These are phyloP conservation scores for Anthopleura xanthogrammica DNA, from an alignment of 92 coral and sea anemone species.

Conservation along the genomic window DNA sequence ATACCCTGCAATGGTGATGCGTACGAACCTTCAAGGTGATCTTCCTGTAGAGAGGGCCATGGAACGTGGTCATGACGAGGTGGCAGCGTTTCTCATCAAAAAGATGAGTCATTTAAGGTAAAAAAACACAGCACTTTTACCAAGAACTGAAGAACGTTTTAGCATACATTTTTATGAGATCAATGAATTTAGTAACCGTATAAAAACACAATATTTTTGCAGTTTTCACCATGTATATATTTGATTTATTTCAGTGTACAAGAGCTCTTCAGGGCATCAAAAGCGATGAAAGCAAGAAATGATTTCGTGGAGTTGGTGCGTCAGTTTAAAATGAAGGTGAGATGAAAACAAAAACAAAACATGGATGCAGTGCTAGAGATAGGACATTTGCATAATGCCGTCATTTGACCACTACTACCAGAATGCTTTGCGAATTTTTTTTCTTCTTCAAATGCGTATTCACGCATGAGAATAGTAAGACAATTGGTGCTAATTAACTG, in stretches of 20 bases:
- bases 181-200: no score
- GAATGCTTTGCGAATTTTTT: no score
- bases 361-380: no score
- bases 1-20: constrained; percentile 44
- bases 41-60: constrained; percentile 61
- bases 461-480: no score
- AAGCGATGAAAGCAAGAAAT: constrained; percentile 15
- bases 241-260: constrained; percentile 14
- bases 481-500: no score
- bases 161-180: no score
- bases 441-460: no score
- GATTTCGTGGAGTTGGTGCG: constrained; percentile 22
- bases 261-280: constrained; percentile 27
- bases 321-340: constrained; percentile 27
- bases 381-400: no score
- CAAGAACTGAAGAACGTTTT: not conserved
- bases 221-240: no score
- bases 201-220: no score
- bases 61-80: constrained; percentile 46
- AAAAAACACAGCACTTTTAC: not conserved
- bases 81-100: constrained; percentile 51
- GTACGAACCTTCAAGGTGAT: constrained; percentile 37
- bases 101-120: constrained; percentile 56
- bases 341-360: not conserved
- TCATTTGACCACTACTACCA: no score